Percentiles rank a stretch among this genome's conserved stretches.
Evolutionary conservation across 2,113 vertebrate genomes (phyloP).

Genomic region (Ceyx margarethae): DNA sequence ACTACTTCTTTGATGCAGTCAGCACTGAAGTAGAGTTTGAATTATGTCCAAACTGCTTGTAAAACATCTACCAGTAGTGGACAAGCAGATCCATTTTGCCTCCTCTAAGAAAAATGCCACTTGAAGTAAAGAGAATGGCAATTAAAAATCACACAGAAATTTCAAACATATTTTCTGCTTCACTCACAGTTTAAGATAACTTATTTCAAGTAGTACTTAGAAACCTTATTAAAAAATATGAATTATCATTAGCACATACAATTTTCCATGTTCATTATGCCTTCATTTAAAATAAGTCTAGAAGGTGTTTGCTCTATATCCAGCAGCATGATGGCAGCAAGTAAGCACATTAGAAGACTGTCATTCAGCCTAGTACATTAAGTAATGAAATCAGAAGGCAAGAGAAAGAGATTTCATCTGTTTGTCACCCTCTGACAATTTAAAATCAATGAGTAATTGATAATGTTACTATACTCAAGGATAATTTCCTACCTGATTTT

Average conservation of each 20-base stretch:
- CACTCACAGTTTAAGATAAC: neutral
- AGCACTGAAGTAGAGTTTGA: too few relatives aligned
- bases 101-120: neutral
- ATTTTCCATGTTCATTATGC: neutral
- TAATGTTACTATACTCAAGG: neutral
- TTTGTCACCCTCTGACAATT: conserved; percentile 7
- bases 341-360: neutral
- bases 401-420: neutral
- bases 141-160: neutral
- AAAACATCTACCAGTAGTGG: neutral
- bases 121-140: neutral
- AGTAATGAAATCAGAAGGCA: conserved; percentile 21
- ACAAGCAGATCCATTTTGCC: neutral
- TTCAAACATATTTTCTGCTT: neutral
- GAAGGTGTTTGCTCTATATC: neutral
- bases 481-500: neutral
- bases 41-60: neutral
- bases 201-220: neutral
- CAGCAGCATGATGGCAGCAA: neutral
- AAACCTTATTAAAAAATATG: neutral
- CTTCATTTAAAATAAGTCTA: neutral
- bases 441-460: conserved; percentile 27
- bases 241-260: neutral
- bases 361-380: neutral
- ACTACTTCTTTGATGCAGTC: neutral